A percentile compares a stretch with the other conserved stretches of the same genome.
These are phyloP conservation scores for Drosophila ohnishii DNA, from an alignment of 1,140 invertebrate genomes.

Conservation along the genomic window DNA sequence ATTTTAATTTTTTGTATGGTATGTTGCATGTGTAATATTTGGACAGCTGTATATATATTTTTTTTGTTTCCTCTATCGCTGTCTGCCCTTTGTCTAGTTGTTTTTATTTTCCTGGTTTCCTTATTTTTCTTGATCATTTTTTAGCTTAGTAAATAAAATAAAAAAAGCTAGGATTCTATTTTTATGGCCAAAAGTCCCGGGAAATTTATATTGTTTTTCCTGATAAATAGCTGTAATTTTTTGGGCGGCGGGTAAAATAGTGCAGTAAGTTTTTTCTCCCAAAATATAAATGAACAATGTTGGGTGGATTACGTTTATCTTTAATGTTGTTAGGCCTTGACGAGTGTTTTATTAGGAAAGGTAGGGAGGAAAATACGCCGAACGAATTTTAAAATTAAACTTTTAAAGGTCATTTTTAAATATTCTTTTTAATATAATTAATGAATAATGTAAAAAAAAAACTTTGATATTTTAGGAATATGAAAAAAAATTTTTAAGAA, in stretches of 20 bases:
- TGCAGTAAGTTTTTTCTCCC: neutral
- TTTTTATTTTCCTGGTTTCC: conserved; percentile 22
- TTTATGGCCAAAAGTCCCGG: conserved; percentile 2
- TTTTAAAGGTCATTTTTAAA: neutral
- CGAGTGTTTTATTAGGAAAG: neutral
- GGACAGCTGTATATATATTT: conserved; percentile 53
- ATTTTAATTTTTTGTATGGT: conserved; percentile 27
- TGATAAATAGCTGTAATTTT: neutral
- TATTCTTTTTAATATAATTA: neutral
- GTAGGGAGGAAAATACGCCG: neutral
- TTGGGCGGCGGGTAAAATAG: neutral
- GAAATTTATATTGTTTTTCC: conserved; percentile 3
- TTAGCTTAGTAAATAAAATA: conserved; percentile 8
- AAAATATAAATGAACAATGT: neutral
- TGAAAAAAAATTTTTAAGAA: neutral
- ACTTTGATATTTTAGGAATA: neutral
- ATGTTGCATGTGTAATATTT: conserved; percentile 73
- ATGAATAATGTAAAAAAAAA: neutral
- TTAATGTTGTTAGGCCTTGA: neutral
- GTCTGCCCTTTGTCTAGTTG: neutral
- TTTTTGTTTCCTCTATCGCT: conserved; percentile 16
- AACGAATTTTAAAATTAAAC: neutral
- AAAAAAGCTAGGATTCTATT: conserved; percentile 9
- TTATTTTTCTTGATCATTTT: conserved; percentile 4
- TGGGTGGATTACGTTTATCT: neutral